Base-by-base conservation (phyloP, 2,113 vertebrate species). In the Aix galericulata region DNA sequence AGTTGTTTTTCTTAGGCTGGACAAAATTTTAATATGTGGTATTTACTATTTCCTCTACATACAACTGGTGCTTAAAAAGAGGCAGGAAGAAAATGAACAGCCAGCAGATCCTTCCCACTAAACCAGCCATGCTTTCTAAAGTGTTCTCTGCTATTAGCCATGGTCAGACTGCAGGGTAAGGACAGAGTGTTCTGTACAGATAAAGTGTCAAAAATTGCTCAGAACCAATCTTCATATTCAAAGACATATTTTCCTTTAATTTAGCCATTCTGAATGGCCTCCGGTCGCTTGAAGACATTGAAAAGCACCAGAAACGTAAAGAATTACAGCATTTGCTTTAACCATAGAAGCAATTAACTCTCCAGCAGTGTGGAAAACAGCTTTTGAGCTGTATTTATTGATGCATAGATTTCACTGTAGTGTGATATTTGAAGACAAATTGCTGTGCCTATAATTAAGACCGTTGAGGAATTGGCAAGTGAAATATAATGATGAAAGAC, bases 351-450 rank as follows among this genome's bases (percentile, higher is more conserved):
- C 95, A 98, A 98, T 98, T 97, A 98, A 98, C 97, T 98, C 95
- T 97, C 94, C 88, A 97, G 86, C 91, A 97, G 95, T 94, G 96
- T 97, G 95, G 96, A 97, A 98, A 98, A 98, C 96, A 94, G 34
- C 94, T 95, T 97, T 97, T 97, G 97, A 98, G 91, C 90, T 89
- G 88, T 97, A 97, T 97, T 98, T 98, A 98, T 98, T 48, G 96
- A 98, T 98, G 97, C 97, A 97, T 95, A 96, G 97, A 97, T 98
- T 98, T 96, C 96, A 98, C 95, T 80, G 91, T 60, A 84, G 94
- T 97, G 96, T 97, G 97, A 98, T 98, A 98, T 98, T 97, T 97
- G 97, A 98, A 98, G 97, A 98, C 94, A 97, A 98, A 98, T 97
- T 97, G 82, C 96, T 91, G 69, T 95, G 94, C 82, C 97, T 91